phyloP scores from a whole-genome alignment of 2,113 vertebrate species.

The Melanerpes formicivorus region DNA sequence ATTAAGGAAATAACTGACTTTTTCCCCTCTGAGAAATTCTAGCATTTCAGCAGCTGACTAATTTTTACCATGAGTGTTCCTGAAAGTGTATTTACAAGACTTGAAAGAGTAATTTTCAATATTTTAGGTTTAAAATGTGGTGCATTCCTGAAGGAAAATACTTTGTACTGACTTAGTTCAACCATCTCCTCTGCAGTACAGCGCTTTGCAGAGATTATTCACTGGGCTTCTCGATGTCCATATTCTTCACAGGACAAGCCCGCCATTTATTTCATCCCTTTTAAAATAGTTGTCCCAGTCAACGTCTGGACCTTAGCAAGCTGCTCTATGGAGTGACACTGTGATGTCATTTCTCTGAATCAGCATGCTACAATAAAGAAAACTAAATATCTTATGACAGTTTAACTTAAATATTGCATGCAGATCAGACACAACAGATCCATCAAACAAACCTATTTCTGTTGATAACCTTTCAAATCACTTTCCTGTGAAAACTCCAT shows the following conservation, averaged over 20 bases:
- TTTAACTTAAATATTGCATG: neutral
- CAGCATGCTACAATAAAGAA: neutral
- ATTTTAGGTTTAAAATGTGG: neutral
- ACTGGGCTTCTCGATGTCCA: neutral
- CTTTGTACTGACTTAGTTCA: neutral
- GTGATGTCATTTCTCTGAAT: neutral
- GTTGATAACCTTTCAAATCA: neutral
- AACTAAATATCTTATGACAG: neutral
- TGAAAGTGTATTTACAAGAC: neutral
- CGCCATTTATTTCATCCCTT: neutral
- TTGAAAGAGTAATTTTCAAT: neutral
- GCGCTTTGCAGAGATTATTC: neutral
- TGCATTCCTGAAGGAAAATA: neutral
- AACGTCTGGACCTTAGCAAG: fast-evolving
- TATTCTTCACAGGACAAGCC: neutral
- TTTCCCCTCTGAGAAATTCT: neutral
- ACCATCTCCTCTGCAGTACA: neutral
- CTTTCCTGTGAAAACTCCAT: neutral
- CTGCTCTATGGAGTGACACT: fast-evolving
- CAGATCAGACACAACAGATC: neutral
- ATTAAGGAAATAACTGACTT: neutral
- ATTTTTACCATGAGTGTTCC: neutral
- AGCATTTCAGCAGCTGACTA: neutral
- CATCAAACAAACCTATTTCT: neutral
- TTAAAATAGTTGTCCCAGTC: neutral